Base-by-base conservation (phyloP, 2,113 vertebrate species). In the Chaenogobius annularis region DNA sequence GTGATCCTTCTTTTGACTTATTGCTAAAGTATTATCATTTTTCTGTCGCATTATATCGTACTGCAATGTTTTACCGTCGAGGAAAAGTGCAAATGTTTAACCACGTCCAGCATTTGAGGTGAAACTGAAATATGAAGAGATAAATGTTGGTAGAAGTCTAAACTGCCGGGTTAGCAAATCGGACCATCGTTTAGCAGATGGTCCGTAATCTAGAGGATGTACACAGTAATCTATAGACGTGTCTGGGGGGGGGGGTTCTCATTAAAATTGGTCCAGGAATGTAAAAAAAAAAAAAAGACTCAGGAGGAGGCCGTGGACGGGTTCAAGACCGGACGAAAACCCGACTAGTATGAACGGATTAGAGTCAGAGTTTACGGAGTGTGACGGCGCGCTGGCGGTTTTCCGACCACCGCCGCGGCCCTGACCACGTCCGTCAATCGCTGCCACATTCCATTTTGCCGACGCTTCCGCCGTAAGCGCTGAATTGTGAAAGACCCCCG, bases 281-380 rank as follows among this genome's bases (percentile, higher is more conserved):
- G 74, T 72, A 20, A 65, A 79, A 86, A 66, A 54, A 52, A 13
- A 6, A 35, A 69, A 70, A 9, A 9, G 66, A 71, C 66, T 43
- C 47, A 76, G 70, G 43, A 26, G 66, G 50, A 78, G 61, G 75
- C 66, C 64, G 61, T 37, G 55, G 59, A 66, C 35, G 48, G 26
- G 31, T 78, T 72, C 68, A 82, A 66, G 54, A 76, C 70, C 69
- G 78, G 82, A 85, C 75, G 73, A 43, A 44, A 89, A 86, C 79
- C 81, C 85, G 87, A 87, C 86, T 88, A 90, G n/a, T n/a, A 90
- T 87, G 85, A 91, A 83, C n/a, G 86, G 88, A 88, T 91, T 89
- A 90, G 75, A 81, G 68, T n/a, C 10, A 0, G 15, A 80, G 74
- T 71, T 87, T 82, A 81, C 71, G 67, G 69, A 78, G 81, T 54